Base-by-base conservation (phyloP, 2,888 invertebrate species). In the Callosobruchus maculatus region DNA sequence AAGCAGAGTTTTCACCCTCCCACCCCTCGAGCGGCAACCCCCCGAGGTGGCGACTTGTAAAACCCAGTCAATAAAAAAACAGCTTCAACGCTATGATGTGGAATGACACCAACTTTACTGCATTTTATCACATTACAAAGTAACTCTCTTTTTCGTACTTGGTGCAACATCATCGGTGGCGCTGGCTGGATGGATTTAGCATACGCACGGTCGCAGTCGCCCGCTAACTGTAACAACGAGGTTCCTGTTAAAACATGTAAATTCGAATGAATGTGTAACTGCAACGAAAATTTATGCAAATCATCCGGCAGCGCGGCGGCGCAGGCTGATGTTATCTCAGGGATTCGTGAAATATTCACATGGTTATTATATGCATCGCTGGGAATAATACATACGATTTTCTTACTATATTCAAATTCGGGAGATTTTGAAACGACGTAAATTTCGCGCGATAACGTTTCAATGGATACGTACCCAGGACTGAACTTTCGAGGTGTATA, bases 301-400 rank as follows among this genome's bases (percentile, higher is more conserved):
- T 49, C 49, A 49, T 49, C 49, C 49, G 13, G 49, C 13, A 30
- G 30, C n/a, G n/a, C n/a, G n/a, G n/a, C n/a, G n/a, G n/a, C n/a
- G n/a, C 30, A 49, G 18, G 49, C 49, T 49, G 49, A 49, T 49
- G 49, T 75, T 75, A 78, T 78, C 78, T 71, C 73, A 75, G 75
- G 74, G 73, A 75, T 75, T 77, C 76, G 73, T 77, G 73, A 78
- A 75, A 73, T 77, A 79, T 79, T 79, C 79, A 79, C 78, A 77
- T 77, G 74, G 76, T 79, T 77, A 78, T 79, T 74, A 77, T 74
- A 79, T 78, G 79, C 77, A 74, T 78, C 77, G 77, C 75, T 79
- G 78, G 73, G 78, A 79, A 78, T 75, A 74, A 76, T 75, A 75
- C 49, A 49, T 49, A 49, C 7, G 49, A 49, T 49, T 49, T 49